Evolutionary conservation across 2,797 vertebrate genomes (phyloP).

Genomic region (Passerculus sandwichensis): DNA sequence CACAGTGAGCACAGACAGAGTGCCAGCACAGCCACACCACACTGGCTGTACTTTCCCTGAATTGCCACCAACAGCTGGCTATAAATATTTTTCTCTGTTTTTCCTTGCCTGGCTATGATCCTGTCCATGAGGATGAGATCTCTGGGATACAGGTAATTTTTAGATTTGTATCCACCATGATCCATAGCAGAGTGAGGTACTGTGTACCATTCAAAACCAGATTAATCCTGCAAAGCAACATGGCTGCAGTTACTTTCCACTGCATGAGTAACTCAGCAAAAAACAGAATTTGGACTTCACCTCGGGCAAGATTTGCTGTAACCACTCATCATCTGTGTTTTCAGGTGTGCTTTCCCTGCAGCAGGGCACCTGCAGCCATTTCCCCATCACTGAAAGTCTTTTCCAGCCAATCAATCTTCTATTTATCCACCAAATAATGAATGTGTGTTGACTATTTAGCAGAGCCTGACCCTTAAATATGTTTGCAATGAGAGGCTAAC

Average conservation of each 20-base stretch:
- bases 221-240: background rate
- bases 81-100: background rate
- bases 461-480: background rate
- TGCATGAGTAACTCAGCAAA: background rate
- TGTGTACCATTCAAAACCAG: background rate
- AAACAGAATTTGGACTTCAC: background rate
- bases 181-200: background rate
- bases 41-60: background rate
- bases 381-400: background rate
- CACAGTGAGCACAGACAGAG: background rate
- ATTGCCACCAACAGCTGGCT: background rate
- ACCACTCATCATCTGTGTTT: constrained; percentile 17
- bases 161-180: background rate
- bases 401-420: constrained; percentile 33
- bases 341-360: constrained; percentile 7
- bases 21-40: background rate
- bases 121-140: background rate
- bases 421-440: constrained; percentile 4
- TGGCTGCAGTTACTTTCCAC: background rate
- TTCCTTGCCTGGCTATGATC: background rate
- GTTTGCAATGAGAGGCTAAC: background rate
- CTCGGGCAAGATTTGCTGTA: background rate
- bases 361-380: constrained; percentile 5
- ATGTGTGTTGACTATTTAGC: background rate
- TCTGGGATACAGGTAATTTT: background rate